These are phyloP conservation scores for Mycteria americana DNA, from an alignment of 2,797 vertebrate genomes.

Conservation along the genomic window DNA sequence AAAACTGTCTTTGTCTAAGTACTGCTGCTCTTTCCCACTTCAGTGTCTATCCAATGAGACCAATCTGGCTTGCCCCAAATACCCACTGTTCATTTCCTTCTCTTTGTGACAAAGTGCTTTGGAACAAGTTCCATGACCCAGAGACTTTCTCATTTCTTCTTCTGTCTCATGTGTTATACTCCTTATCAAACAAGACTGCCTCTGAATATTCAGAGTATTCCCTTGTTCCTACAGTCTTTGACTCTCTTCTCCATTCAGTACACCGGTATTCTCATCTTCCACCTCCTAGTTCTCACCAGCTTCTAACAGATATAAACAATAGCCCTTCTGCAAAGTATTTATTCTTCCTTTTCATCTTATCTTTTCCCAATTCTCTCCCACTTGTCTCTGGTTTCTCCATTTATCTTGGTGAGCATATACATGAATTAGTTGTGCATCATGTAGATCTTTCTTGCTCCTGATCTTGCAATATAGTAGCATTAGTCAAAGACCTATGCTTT, in stretches of 20 bases:
- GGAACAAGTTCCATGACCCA: not conserved
- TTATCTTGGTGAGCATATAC: not conserved
- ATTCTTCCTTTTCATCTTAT: not conserved
- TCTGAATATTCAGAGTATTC: not conserved
- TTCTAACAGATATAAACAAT: not conserved
- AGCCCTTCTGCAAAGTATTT: not conserved
- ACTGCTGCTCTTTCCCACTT: not conserved
- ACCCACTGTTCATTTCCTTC: not conserved
- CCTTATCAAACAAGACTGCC: not conserved
- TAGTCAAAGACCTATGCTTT: not conserved
- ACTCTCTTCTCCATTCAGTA: not conserved
- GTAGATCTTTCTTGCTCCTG: not conserved
- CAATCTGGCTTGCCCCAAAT: accelerated
- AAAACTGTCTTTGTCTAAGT: not conserved
- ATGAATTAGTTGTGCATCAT: not conserved
- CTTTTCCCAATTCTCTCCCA: not conserved
- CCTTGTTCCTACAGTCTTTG: not conserved
- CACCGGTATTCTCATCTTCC: not conserved
- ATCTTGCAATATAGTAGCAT: not conserved
- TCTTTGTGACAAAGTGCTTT: not conserved
- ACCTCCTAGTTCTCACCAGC: not conserved
- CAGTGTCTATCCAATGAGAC: not conserved
- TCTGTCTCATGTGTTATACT: not conserved
- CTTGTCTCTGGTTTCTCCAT: not conserved
- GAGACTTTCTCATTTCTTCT: not conserved